Percentiles rank a stretch among this genome's conserved stretches.
Conservation (phyloP, 37 sponge, comb jelly and placozoan species). For the Aplysina aerophoba region DNA sequence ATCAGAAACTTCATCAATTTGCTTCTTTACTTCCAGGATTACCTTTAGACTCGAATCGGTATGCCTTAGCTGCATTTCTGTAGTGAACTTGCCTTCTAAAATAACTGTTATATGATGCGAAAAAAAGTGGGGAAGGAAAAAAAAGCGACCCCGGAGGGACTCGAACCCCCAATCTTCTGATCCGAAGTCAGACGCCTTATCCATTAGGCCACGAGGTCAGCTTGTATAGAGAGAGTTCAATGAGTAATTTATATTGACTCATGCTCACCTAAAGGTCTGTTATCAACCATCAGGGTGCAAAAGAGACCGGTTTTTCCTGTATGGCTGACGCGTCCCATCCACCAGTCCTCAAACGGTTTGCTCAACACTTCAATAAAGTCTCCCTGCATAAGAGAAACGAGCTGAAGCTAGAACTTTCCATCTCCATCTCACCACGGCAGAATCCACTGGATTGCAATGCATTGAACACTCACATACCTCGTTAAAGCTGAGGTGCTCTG, state of each 20-base stretch:
- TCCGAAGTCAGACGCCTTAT: constrained; percentile 99
- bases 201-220: constrained; percentile 99
- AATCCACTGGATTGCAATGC: too few species aligned
- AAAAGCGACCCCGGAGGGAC: constrained; percentile 96
- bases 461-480: constrained; percentile 27
- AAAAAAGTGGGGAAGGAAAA: too few species aligned
- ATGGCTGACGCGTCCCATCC: constrained; percentile 36
- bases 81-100: constrained; percentile 31
- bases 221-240: not conserved
- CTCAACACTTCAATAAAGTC: constrained; percentile 50
- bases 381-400: constrained; percentile 1
- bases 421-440: too few species aligned
- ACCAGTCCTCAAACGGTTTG: constrained; percentile 60
- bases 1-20: constrained; percentile 17
- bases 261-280: constrained; percentile 49
- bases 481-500: constrained; percentile 43
- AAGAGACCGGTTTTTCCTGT: constrained; percentile 45
- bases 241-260: not conserved
- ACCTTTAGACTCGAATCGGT: constrained; percentile 22
- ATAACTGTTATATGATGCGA: too few species aligned
- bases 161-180: constrained; percentile 99
- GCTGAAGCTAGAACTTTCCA: not conserved
- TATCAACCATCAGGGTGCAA: constrained; percentile 57
- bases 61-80: constrained; percentile 25
- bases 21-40: not conserved